Evolutionary conservation across 2,888 invertebrate genomes (phyloP).

Genomic region (Campoletis raptor): DNA sequence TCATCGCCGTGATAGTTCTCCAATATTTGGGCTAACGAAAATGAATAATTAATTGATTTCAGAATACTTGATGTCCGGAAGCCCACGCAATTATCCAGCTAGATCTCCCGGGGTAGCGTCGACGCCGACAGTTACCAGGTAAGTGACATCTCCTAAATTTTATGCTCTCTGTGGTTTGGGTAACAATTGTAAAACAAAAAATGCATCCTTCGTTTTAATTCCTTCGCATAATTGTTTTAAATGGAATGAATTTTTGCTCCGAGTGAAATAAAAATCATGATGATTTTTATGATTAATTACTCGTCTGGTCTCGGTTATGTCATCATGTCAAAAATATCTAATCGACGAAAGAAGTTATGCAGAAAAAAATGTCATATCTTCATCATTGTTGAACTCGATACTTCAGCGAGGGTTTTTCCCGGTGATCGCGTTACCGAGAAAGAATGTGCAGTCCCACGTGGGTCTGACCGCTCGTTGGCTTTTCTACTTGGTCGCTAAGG

Average conservation of each 20-base stretch:
- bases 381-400: conserved; percentile 36
- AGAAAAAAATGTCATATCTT: conserved; percentile 7
- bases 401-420: conserved; percentile 19
- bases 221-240: too few relatives aligned
- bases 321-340: neutral
- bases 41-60: conserved; percentile 72
- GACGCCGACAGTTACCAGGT: conserved; percentile 81
- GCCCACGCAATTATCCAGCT: conserved; percentile 82
- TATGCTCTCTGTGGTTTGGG: neutral
- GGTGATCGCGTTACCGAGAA: neutral
- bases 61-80: conserved; percentile 84
- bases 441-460: conserved; percentile 46
- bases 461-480: conserved; percentile 48
- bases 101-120: conserved; percentile 81
- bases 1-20: neutral
- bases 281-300: too few relatives aligned
- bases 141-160: conserved; percentile 66
- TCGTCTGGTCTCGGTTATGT: too few relatives aligned
- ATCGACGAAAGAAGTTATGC: neutral
- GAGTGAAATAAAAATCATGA: neutral
- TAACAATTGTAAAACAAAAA: neutral
- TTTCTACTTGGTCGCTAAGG: conserved; percentile 44
- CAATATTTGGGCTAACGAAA: conserved; percentile 8
- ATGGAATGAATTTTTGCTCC: too few relatives aligned
- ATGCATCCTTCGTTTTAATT: neutral